phyloP scores from a whole-genome alignment of 2,888 invertebrate species.

The Heliconius ethilla region DNA sequence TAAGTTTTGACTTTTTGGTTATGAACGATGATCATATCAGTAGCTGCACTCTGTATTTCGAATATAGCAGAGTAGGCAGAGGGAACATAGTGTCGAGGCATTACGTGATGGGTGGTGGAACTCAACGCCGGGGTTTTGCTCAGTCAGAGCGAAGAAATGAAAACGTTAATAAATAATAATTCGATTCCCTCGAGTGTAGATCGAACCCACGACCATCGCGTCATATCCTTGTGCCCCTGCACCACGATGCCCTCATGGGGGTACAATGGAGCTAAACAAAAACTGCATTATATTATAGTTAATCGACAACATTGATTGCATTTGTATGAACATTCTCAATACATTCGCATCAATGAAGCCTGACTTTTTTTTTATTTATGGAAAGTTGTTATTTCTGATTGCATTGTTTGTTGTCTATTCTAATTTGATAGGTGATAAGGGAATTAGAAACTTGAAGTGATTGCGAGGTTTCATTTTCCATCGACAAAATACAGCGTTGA shows the following conservation, averaged over 20 bases:
- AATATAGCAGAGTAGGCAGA: too few relatives aligned
- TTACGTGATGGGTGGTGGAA: not conserved
- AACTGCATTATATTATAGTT: too few relatives aligned
- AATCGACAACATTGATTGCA: not conserved
- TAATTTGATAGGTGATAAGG: not conserved
- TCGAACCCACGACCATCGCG: not conserved
- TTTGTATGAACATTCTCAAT: not conserved
- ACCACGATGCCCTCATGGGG: not conserved
- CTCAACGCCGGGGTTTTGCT: not conserved
- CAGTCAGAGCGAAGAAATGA: not conserved
- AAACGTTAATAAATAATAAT: not conserved
- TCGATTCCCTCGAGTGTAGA: not conserved
- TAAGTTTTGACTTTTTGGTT: not conserved
- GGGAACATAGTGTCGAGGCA: not conserved
- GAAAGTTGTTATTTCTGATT: not conserved
- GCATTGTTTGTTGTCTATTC: not conserved
- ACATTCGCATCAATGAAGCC: not conserved
- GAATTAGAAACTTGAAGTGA: too few relatives aligned
- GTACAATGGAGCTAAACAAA: too few relatives aligned
- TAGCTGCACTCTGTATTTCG: too few relatives aligned
- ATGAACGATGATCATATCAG: too few relatives aligned
- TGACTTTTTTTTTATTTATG: not conserved
- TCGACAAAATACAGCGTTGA: not conserved
- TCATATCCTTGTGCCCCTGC: not conserved
- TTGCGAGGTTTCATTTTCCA: not conserved